Base-by-base conservation (phyloP, 2,113 vertebrate species). In the Otolemur garnettii region DNA sequence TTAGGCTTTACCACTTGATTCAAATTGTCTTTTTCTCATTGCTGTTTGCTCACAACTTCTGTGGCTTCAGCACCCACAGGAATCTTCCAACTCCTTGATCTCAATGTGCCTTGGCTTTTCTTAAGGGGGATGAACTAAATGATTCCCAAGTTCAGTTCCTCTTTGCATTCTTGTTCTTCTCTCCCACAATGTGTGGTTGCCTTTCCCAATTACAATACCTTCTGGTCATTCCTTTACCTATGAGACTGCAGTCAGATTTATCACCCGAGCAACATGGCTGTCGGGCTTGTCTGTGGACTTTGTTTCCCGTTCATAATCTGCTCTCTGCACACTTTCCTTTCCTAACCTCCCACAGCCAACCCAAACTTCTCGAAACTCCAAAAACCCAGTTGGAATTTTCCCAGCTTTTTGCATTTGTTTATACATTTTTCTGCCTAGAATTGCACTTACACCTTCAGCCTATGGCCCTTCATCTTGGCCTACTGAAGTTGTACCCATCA, bases 161-260 rank as follows among this genome's bases (percentile, higher is more conserved):
- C 72, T 30, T 93, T 90, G 17, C 7, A 30, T 85, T 33, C 11
- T 3, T 75, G 24, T 88, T 95, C 93, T 94, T n/a, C 4, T 94
- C 66, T 89, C 53, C 42, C 24, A 38, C 0, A 13, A 19, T 69
- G 53, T 85, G 79, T 57, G 77, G 22, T 91, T 66, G 21, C 22
- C 62, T 84, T 19, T 87, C 15, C 22, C 22, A 50, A 33, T 83
- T 55, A 55, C 22, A 59, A 11, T 84, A 69, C 8, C 69, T 71
- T 88, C 8, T 6, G 35, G 2, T 28, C 38, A 26, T 66, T 81
- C 15, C 33, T 77, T 86, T 22, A 50, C 38, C 24, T 35, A 62
- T 69, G 53, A 28, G 7, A 71, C 28, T 45, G 30, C 21, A 35
- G 59, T 7, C 59, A 55, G 24, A 78, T 57, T 38, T 81, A 50